Percentiles rank a stretch among this genome's conserved stretches.
phyloP scores from a whole-genome alignment of 37 sponge, comb jelly and placozoan species.

The Cladorhizidae sp. region DNA sequence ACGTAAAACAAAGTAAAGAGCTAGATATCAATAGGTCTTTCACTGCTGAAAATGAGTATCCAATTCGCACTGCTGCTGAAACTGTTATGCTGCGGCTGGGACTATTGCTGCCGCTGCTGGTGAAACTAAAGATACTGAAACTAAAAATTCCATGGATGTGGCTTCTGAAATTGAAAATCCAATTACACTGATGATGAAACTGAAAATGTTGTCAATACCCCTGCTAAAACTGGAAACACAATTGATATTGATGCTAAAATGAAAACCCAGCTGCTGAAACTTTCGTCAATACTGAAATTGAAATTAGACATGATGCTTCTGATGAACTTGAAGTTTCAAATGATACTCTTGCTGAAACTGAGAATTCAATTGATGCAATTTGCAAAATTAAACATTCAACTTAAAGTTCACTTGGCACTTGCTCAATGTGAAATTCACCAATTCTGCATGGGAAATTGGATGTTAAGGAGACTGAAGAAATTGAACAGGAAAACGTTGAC shows the following conservation, averaged over 20 bases:
- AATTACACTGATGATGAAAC: no score
- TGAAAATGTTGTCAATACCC: not conserved
- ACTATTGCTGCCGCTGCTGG: no score
- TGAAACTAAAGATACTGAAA: not conserved
- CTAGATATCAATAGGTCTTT: no score
- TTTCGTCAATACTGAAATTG: not conserved
- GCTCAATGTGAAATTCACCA: not conserved
- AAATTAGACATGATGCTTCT: not conserved
- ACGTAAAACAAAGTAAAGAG: not conserved
- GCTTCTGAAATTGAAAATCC: no score
- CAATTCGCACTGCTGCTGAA: no score
- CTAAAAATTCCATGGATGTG: no score
- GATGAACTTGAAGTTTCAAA: not conserved
- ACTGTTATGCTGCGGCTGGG: no score
- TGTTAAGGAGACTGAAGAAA: no score
- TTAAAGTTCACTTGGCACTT: not conserved
- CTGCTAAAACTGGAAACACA: not conserved
- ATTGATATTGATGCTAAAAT: no score
- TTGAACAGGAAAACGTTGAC: not conserved
- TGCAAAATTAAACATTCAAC: not conserved
- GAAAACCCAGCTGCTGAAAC: not conserved
- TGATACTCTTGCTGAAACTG: not conserved
- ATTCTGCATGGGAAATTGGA: not conserved
- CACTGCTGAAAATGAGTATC: no score
- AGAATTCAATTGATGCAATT: no score